A percentile compares a stretch with the other conserved stretches of the same genome.
phyloP scores from a whole-genome alignment of 2,113 vertebrate species.

The Pipra filicauda region DNA sequence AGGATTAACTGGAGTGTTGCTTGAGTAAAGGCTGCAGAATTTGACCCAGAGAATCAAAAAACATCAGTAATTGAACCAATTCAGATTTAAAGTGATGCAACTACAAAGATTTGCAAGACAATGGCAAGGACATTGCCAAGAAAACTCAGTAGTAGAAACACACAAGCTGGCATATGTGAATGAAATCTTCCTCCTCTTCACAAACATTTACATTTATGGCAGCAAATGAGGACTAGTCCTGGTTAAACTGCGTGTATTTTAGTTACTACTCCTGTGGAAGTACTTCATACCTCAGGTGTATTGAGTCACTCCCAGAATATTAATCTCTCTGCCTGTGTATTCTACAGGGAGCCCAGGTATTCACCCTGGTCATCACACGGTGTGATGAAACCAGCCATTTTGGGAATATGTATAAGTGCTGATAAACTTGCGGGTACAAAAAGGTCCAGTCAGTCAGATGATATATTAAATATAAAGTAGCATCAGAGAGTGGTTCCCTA shows the following conservation, averaged over 20 bases:
- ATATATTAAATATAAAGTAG: neutral
- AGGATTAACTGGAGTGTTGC: neutral
- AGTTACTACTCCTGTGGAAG: neutral
- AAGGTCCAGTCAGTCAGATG: neutral
- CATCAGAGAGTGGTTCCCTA: neutral
- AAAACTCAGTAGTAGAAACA: neutral
- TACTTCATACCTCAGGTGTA: neutral
- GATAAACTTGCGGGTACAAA: neutral
- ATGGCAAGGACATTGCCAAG: neutral
- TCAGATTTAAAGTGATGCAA: neutral
- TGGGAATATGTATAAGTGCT: neutral
- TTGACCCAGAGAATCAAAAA: neutral
- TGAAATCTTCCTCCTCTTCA: neutral
- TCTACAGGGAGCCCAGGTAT: neutral
- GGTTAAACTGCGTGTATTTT: neutral
- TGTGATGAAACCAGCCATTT: neutral
- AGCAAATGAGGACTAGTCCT: neutral
- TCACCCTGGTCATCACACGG: fast-evolving
- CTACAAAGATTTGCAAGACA: neutral
- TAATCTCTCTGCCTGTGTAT: fast-evolving
- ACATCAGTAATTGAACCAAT: neutral
- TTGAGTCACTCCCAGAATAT: neutral
- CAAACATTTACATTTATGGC: neutral
- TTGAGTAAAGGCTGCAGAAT: neutral
- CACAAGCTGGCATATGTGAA: neutral